These are phyloP conservation scores for Taphrorychus bicolor DNA, from an alignment of 2,888 invertebrate genomes.

Conservation along the genomic window DNA sequence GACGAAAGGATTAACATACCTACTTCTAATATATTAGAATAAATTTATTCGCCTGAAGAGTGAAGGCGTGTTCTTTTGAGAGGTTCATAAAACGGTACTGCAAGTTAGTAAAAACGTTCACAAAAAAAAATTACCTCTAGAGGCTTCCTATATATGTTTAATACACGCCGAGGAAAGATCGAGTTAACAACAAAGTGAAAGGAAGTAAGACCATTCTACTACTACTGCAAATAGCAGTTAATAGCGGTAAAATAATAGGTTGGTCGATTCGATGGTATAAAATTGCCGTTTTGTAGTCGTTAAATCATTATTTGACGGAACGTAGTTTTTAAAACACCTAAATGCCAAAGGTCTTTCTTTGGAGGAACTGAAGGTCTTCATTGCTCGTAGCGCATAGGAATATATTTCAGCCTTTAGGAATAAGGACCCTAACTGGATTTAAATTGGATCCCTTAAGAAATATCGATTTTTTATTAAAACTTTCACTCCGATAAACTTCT, in stretches of 20 bases:
- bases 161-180: slow-evolving; percentile 15
- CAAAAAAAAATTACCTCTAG: slow-evolving; percentile 5
- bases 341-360: no score
- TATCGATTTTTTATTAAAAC: no score
- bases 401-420: no score
- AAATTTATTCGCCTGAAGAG: neutral
- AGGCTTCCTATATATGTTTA: slow-evolving; percentile 2
- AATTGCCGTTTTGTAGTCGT: neutral
- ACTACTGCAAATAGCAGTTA: slow-evolving; percentile 34
- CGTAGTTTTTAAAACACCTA: no score
- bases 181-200: slow-evolving; percentile 29
- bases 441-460: no score
- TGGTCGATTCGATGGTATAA: slow-evolving; percentile 11
- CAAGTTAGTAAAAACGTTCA: slow-evolving; percentile 4
- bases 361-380: no score
- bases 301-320: neutral
- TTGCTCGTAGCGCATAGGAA: no score
- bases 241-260: slow-evolving; percentile 37
- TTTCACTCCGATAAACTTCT: no score
- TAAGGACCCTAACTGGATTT: no score
- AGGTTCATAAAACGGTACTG: slow-evolving; percentile 2
- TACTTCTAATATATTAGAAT: neutral
- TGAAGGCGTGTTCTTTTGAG: neutral
- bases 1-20: no score
- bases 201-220: no score